phyloP scores from a whole-genome alignment of 2,888 invertebrate species.

The Neria commutata region DNA sequence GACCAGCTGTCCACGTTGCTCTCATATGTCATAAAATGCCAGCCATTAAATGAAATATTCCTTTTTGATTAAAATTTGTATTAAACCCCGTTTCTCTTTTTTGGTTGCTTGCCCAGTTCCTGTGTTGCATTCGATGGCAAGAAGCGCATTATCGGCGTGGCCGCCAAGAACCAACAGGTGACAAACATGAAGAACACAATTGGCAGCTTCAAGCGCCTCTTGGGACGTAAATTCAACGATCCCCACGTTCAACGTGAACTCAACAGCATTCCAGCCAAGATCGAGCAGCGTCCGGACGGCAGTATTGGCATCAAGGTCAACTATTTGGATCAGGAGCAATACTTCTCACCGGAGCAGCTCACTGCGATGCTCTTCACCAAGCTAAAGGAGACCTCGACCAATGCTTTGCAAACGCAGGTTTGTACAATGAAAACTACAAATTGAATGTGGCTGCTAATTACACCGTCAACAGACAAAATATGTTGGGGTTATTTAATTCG shows the following conservation, averaged over 20 bases:
- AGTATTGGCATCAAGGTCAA: conserved; percentile 86
- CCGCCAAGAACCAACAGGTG: conserved; percentile 95
- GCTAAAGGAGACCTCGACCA: conserved; percentile 88
- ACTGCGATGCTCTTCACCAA: conserved; percentile 97
- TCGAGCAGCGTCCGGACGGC: conserved; percentile 78
- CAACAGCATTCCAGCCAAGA: conserved; percentile 77
- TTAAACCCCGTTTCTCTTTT: conserved; percentile 11
- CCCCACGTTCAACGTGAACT: conserved; percentile 86
- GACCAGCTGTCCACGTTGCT: too few species aligned
- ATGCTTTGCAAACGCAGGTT: conserved; percentile 81
- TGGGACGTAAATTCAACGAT: conserved; percentile 90
- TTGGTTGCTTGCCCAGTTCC: conserved; percentile 70
- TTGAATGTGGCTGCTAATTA: not conserved
- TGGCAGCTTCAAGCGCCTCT: conserved; percentile 87
- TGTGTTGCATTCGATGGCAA: conserved; percentile 94
- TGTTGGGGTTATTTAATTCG: too few species aligned
- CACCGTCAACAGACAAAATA: too few species aligned
- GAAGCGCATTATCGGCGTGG: conserved; percentile 91
- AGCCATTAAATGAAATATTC: too few species aligned
- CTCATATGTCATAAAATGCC: too few species aligned
- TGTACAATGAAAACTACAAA: too few species aligned
- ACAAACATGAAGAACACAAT: conserved; percentile 98
- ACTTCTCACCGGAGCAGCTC: conserved; percentile 92
- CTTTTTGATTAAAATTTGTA: not conserved
- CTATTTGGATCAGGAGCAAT: conserved; percentile 84